Conservation (phyloP, 2,113 vertebrate genomes). For the Indicator maculatus region DNA sequence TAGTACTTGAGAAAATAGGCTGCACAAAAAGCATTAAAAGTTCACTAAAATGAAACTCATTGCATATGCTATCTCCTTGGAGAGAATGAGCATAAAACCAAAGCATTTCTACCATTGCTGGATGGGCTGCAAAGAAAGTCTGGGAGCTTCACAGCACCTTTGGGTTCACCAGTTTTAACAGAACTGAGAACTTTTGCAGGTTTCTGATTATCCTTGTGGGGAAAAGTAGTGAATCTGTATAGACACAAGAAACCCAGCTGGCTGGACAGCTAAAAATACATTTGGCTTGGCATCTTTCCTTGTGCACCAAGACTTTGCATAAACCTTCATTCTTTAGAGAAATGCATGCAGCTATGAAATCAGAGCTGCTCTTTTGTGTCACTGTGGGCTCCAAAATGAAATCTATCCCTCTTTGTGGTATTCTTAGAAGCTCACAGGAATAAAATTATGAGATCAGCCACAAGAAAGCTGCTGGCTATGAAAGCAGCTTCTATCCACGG, state of each 20-base stretch:
- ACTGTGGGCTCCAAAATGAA: constrained; percentile 21
- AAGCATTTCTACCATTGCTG: background rate
- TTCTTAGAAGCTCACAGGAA: constrained; percentile 29
- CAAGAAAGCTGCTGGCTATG: background rate
- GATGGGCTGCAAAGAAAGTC: background rate
- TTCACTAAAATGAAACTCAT: background rate
- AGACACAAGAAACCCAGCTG: constrained; percentile 56
- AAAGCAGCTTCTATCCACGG: background rate
- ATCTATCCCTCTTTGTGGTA: constrained; percentile 12
- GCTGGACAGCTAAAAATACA: constrained; percentile 60
- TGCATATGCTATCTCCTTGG: background rate
- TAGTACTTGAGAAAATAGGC: background rate
- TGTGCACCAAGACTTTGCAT: constrained; percentile 44
- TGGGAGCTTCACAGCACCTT: constrained; percentile 27
- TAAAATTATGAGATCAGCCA: constrained; percentile 14
- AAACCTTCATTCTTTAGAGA: constrained; percentile 40
- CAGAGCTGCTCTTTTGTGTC: constrained; percentile 58
- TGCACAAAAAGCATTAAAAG: background rate
- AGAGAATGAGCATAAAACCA: background rate
- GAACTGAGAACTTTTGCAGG: constrained; percentile 14
- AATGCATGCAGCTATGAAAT: constrained; percentile 45
- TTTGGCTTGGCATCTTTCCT: constrained; percentile 60
- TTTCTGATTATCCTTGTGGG: constrained; percentile 27
- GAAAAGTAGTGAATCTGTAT: background rate
- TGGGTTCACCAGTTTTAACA: constrained; percentile 12